Evolutionary conservation across 2,888 invertebrate species (phyloP), one percentile per base, ranked within the genome.

Genomic region (Melieria crassipennis): DNA sequence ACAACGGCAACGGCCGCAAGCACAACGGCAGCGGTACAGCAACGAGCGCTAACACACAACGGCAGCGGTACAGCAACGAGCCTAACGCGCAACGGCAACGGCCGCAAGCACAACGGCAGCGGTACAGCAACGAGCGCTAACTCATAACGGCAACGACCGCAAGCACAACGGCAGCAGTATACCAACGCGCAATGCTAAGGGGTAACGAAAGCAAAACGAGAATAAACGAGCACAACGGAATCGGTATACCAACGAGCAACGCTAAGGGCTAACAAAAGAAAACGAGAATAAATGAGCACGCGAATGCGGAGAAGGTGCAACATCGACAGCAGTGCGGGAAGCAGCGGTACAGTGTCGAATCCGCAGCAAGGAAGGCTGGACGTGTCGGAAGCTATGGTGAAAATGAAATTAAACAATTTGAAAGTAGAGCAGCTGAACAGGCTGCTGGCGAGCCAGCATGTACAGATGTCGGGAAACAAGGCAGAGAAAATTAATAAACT

Each of bases 401-500:
- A 42, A n/a, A 30, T 62, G 0, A 62, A 62, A 47, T 62, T 62
- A 47, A 62, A 16, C 30, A 47, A 46, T n/a, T 7, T 62, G 10
- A 62, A 62, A 62, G 11, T 62, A 46, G 46, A 61, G 5, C 45
- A 61, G 16, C 45, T 45, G 9, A 61, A 61, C 7, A 46, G 9
- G 46, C 46, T 62, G 47, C 47, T 46, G 48, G 7, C n/a, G n/a
- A 62, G 13, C 16, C 47, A 62, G 7, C 5, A 16, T n/a, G 10
- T 47, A 2, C 42, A 9, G 6, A 46, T 46, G 3, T 13, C 7
- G n/a, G 62, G 62, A 1, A 62, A 62, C 7, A 62, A 46, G 16
- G 62, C 47, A 5, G 62, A 13, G n/a, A 62, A 62, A 58, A 43
- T 62, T 7, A 62, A 46, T 10, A 13, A 47, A 16, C 48, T 62